A percentile compares a stretch with the other conserved stretches of the same genome.
phyloP scores from a whole-genome alignment of 2,113 vertebrate genomes.

The Sorex araneus region DNA sequence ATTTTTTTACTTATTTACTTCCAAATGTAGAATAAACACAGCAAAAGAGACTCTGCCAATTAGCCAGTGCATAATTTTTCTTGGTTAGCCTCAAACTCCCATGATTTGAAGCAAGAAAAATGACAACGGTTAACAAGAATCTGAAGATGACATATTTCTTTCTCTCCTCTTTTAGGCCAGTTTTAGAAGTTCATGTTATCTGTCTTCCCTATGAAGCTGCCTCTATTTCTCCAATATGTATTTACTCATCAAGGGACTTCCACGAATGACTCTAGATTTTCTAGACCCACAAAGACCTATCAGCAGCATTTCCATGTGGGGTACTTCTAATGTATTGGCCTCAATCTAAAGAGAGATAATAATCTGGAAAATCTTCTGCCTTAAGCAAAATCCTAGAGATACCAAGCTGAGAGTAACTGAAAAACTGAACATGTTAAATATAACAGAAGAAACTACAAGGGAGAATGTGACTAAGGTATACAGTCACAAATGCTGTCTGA shows the following conservation, averaged over 20 bases:
- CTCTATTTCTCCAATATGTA: not conserved
- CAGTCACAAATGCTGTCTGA: not conserved
- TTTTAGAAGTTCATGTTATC: not conserved
- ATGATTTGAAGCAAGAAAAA: slow-evolving; percentile 65
- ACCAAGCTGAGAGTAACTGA: not conserved
- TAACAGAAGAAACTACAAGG: slow-evolving; percentile 3
- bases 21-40: slow-evolving; percentile 21
- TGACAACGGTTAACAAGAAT: slow-evolving; percentile 19
- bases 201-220: not conserved
- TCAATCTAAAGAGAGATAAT: not conserved
- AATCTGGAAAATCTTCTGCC: not conserved
- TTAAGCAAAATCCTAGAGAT: slow-evolving; percentile 12
- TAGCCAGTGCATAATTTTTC: slow-evolving; percentile 24
- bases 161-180: not conserved
- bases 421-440: slow-evolving; percentile 44
- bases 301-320: not conserved
- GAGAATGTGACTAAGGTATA: not conserved
- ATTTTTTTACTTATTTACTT: too few relatives aligned
- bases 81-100: slow-evolving; percentile 4
- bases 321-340: not conserved
- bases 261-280: not conserved
- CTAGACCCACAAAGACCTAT: not conserved
- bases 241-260: not conserved
- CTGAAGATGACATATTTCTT: not conserved
- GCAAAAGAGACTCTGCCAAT: slow-evolving; percentile 15